Percentiles rank a stretch among this genome's conserved stretches.
These are phyloP conservation scores for Brenthis ino DNA, from an alignment of 2,888 invertebrate species.

Conservation along the genomic window DNA sequence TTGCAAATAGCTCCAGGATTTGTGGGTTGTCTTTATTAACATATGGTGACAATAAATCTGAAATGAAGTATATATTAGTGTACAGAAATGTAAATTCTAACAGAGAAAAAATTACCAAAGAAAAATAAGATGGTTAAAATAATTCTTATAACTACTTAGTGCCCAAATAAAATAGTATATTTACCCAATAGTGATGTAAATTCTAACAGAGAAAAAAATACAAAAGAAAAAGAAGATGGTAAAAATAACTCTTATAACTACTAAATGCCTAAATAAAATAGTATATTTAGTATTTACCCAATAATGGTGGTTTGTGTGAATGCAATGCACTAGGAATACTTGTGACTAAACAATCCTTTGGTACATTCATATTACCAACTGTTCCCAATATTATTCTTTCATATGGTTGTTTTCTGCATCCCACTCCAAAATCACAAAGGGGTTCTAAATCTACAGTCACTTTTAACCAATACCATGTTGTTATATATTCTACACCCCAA, in stretches of 20 bases:
- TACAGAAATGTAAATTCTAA: slow-evolving; percentile 1
- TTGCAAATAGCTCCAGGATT: slow-evolving; percentile 94
- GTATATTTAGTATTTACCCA: slow-evolving; percentile 79
- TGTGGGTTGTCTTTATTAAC: slow-evolving; percentile 78
- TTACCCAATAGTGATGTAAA: slow-evolving; percentile 84
- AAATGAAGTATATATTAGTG: slow-evolving; percentile 6
- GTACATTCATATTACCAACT: slow-evolving; percentile 59
- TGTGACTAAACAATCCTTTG: slow-evolving; percentile 84
- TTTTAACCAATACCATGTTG: slow-evolving; percentile 96
- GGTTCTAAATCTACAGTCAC: slow-evolving; percentile 86
- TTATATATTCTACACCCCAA: slow-evolving; percentile 88
- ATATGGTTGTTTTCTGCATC: slow-evolving; percentile 92
- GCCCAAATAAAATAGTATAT: background rate
- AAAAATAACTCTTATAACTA: too few species aligned
- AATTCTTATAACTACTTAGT: background rate
- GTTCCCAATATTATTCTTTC: slow-evolving; percentile 86
- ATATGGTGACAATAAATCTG: slow-evolving; percentile 79
- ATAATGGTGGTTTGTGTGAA: slow-evolving; percentile 96
- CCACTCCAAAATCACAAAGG: slow-evolving; percentile 85
- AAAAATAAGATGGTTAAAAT: background rate
- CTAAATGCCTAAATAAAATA: background rate
- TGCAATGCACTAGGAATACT: slow-evolving; percentile 96
- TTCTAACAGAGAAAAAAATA: background rate
- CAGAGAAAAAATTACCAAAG: background rate
- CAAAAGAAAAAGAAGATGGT: background rate